Evolutionary conservation across 1,140 invertebrate species (phyloP), one percentile per base, ranked within the genome.

Genomic region (Sipha flava): DNA sequence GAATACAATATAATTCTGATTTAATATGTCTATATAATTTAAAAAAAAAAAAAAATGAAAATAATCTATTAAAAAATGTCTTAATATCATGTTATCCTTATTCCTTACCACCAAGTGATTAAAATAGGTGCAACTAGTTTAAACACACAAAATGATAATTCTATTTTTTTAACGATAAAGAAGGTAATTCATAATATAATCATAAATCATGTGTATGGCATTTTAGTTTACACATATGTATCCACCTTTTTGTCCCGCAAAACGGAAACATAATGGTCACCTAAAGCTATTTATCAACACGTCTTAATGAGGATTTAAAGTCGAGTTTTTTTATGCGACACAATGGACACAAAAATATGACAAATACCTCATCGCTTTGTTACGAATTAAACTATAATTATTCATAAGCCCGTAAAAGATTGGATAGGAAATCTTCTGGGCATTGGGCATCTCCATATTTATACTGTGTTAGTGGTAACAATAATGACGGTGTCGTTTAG

Each of bases 191-290:
- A 34, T 40, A 26, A 26, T 59, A n/a, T n/a, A 23, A n/a, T 57
- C 49, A 57, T 77, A 77, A 77, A 77, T 77, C 73, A 77, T 9
- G n/a, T n/a, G 21, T 43, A 52, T 1, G 21, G 66, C 26, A 2
- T 47, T 68, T 70, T 47, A 18, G 16, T 70, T 26, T 68, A n/a
- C 21, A 75, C 72, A 57, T 34, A 40, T 57, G 18, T 29, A 43
- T 47, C 16, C 43, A 49, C 29, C 68, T 73, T 73, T 49, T 73
- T 73, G 70, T 73, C 29, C 70, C n/a, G 47, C 21, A 57, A 77
- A 77, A 77, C 73, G 37, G 73, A 77, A 59, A 77, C 14, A 59
- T 77, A 77, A 77, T 77, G 73, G 34, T 77, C 49, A 57, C 52
- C 37, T 29, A 59, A 57, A 77, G 23, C 73, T 57, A 77, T 77